Evolutionary conservation across 2,113 vertebrate genomes (phyloP).

Genomic region (Cyprinodon brontotheroides): DNA sequence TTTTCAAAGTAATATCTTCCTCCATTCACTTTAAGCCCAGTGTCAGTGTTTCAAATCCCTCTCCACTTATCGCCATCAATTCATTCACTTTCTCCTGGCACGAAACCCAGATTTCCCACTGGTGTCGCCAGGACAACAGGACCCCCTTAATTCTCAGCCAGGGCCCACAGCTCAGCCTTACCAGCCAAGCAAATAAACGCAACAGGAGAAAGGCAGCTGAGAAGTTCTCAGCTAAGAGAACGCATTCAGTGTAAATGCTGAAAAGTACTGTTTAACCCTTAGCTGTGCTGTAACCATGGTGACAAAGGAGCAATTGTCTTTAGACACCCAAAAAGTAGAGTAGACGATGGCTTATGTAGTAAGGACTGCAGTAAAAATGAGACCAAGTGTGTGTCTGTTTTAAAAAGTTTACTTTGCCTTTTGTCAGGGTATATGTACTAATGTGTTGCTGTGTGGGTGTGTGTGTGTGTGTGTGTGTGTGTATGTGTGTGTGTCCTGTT

Average conservation of each 20-base stretch:
- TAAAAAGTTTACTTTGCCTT: not conserved
- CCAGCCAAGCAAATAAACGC: slow-evolving; percentile 60
- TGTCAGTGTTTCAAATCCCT: slow-evolving; percentile 37
- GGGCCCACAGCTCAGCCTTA: slow-evolving; percentile 21
- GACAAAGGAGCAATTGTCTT: slow-evolving; percentile 13
- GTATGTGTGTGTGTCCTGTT: not conserved
- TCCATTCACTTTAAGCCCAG: slow-evolving; percentile 33
- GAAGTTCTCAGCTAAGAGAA: slow-evolving; percentile 20
- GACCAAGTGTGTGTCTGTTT: not conserved
- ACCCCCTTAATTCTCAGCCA: slow-evolving; percentile 23
- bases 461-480: not conserved
- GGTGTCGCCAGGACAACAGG: slow-evolving; percentile 65
- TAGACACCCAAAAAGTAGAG: slow-evolving; percentile 23
- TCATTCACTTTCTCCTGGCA: slow-evolving; percentile 58
- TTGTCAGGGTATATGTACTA: too few species aligned
- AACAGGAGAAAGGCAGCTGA: slow-evolving; percentile 22
- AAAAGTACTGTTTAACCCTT: slow-evolving; percentile 9
- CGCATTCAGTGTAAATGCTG: slow-evolving; percentile 24
- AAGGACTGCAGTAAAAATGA: slow-evolving; percentile 8
- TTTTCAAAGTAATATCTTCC: slow-evolving; percentile 23
- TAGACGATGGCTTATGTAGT: slow-evolving; percentile 17
- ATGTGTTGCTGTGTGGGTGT: not conserved
- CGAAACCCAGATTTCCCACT: slow-evolving; percentile 68
- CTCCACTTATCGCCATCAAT: slow-evolving; percentile 41
- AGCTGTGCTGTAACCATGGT: slow-evolving; percentile 24